phyloP scores from a whole-genome alignment of 2,113 vertebrate species.

The Bos javanicus region DNA sequence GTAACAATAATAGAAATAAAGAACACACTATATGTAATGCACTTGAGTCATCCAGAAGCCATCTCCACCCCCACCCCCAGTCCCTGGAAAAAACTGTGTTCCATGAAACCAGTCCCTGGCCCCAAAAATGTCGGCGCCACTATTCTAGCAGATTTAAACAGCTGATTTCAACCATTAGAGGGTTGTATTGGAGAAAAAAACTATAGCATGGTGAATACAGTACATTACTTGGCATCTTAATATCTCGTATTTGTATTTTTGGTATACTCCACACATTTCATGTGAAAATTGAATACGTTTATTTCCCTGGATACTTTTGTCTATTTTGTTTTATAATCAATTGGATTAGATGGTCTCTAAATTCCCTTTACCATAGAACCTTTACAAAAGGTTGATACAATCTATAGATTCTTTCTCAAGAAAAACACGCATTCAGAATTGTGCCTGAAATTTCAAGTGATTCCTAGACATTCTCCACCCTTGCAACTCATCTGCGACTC shows the following conservation, averaged over 20 bases:
- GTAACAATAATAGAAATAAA: neutral
- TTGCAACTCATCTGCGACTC: neutral
- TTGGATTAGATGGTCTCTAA: neutral
- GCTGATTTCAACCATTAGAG: neutral
- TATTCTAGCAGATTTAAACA: neutral
- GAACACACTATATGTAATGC: neutral
- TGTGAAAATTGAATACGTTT: neutral
- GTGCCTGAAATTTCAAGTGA: neutral
- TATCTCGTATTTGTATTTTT: neutral
- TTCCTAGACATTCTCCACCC: neutral
- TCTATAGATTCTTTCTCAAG: neutral
- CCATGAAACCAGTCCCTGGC: neutral
- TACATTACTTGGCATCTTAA: neutral
- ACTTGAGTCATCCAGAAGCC: neutral
- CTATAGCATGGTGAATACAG: neutral
- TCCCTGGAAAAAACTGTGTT: neutral
- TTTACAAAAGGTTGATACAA: constrained; percentile 3
- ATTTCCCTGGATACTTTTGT: neutral
- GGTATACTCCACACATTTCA: neutral
- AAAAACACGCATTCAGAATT: neutral
- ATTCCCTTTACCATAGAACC: neutral
- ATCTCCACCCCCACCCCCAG: neutral
- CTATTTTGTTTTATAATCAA: neutral
- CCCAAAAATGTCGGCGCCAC: neutral
- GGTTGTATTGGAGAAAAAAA: neutral